These are phyloP conservation scores for Phasianus colchicus DNA, from an alignment of 2,113 vertebrate species.

Conservation along the genomic window DNA sequence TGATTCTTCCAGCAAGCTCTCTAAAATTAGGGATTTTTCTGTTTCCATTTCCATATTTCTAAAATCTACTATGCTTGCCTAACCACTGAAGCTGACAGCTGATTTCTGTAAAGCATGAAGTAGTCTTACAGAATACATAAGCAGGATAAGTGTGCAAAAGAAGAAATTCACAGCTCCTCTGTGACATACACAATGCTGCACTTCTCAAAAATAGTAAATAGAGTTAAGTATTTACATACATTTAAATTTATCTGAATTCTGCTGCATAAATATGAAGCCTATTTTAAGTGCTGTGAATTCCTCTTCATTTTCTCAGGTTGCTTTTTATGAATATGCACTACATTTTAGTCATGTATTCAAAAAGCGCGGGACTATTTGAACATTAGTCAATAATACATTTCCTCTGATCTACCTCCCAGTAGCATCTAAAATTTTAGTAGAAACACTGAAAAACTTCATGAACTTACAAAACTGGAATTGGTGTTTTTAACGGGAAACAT, in stretches of 20 bases:
- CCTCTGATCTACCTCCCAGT: background rate
- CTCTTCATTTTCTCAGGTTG: background rate
- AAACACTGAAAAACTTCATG: background rate
- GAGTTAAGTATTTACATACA: background rate
- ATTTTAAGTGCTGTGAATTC: background rate
- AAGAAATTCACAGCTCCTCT: background rate
- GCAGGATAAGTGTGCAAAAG: fast-evolving
- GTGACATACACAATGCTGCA: background rate
- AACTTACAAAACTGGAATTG: background rate
- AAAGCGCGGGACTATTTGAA: background rate
- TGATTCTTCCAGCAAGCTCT: background rate
- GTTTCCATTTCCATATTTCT: background rate
- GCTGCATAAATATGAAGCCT: fast-evolving
- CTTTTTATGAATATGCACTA: fast-evolving
- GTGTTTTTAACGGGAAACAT: background rate
- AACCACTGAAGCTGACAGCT: background rate
- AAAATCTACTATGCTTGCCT: background rate
- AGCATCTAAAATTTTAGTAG: background rate
- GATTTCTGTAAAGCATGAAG: background rate
- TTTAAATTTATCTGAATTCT: background rate
- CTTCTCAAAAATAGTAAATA: background rate
- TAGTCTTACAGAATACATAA: fast-evolving
- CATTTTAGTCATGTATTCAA: background rate
- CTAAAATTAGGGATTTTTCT: background rate
- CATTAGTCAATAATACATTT: background rate